These are phyloP conservation scores for Asteroscopus sphinx DNA, from an alignment of 2,888 invertebrate species.

Conservation along the genomic window DNA sequence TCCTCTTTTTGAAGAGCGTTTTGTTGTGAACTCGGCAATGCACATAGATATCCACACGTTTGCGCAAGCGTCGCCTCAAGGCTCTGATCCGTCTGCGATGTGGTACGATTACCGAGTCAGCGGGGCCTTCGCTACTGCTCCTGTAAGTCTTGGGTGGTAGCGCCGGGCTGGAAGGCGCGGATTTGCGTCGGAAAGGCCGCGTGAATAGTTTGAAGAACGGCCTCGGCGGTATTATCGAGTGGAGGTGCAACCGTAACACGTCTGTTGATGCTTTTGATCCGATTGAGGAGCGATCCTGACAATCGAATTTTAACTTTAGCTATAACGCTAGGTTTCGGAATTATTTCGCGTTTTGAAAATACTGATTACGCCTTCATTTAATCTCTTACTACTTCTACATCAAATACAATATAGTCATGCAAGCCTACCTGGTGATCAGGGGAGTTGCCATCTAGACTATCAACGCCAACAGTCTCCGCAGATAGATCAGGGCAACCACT, in stretches of 20 bases:
- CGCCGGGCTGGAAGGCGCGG: slow-evolving; percentile 91
- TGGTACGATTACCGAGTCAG: slow-evolving; percentile 83
- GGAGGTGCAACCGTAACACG: slow-evolving; percentile 88
- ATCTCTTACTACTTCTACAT: neutral
- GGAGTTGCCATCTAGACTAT: slow-evolving; percentile 91
- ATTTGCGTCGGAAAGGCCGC: slow-evolving; percentile 92
- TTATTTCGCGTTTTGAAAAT: neutral
- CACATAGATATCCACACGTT: slow-evolving; percentile 85
- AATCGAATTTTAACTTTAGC: slow-evolving; percentile 59
- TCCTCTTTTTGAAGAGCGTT: slow-evolving; percentile 72
- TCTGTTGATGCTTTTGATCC: slow-evolving; percentile 87
- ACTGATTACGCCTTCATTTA: neutral
- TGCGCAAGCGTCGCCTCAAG: slow-evolving; percentile 80
- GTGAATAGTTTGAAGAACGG: slow-evolving; percentile 91
- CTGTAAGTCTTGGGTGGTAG: slow-evolving; percentile 89
- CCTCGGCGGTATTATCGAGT: slow-evolving; percentile 88
- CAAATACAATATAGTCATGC: slow-evolving; percentile 3
- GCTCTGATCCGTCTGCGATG: slow-evolving; percentile 77
- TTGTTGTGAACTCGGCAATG: slow-evolving; percentile 80
- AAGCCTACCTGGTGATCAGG: slow-evolving; percentile 91
- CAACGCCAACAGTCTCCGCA: slow-evolving; percentile 92
- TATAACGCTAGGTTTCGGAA: neutral
- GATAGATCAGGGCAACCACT: slow-evolving; percentile 96
- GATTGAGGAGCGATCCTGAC: slow-evolving; percentile 88
- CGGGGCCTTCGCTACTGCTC: slow-evolving; percentile 87